Evolutionary conservation across 2,797 vertebrate genomes (phyloP), one percentile per base, ranked within the genome.

Genomic region (Hybognathus amarus): DNA sequence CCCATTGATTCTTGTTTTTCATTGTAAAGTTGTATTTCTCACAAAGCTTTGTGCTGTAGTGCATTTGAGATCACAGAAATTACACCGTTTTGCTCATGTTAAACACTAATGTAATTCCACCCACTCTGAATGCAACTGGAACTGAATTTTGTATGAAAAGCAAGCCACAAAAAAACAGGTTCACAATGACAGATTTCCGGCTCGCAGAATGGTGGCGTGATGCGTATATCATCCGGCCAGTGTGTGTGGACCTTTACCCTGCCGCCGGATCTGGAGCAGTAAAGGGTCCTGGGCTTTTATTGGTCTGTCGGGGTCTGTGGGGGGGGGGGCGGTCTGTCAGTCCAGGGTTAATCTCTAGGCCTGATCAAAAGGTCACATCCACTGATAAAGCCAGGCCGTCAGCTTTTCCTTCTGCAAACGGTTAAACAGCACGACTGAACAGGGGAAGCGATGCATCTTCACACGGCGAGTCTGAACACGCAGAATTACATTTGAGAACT

Each of bases 321-420:
- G 83, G 80, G 78, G 84, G 38, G 9, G n/a, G n/a, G n/a, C 64
- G 78, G 18, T 54, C 87, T 91, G 88, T 92, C 88, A 91, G 84
- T 89, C 80, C 12, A 4, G 87, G 90, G 91, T 93, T 92, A 93
- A 94, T 94, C 92, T 93, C 79, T 30, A 86, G 90, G 81, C 87
- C 87, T 90, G 92, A 93, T 94, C 92, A 93, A 92, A 94, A 92
- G 93, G 91, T 94, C 92, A 91, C 89, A 89, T 90, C 91, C 87
- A 86, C 85, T 92, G 93, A 94, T 94, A 94, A 94, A 92, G 90
- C 90, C 89, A 56, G 67, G 88, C 90, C 88, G 87, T 84, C 78
- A 93, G 91, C 86, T 89, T 89, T 87, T 87, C 85, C 85, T 87
- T 92, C 93, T 94, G 91, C 90, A 88, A 93, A 94, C 93, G 90